These are phyloP conservation scores for Gryllus bimaculatus DNA, from an alignment of 1,140 invertebrate genomes.

Conservation along the genomic window DNA sequence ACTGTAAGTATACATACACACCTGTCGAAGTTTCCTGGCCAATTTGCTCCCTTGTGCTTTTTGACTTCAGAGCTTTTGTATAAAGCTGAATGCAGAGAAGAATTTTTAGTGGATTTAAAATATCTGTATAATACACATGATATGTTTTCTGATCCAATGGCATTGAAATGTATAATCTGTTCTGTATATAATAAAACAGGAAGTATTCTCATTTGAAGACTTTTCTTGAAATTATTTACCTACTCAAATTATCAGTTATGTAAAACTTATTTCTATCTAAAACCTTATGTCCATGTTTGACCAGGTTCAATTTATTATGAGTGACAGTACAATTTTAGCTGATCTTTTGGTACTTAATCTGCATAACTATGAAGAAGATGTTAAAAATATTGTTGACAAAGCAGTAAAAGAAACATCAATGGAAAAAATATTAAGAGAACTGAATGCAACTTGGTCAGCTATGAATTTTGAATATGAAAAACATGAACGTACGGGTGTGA, in stretches of 20 bases:
- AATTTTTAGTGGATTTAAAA: neutral
- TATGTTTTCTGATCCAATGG: neutral
- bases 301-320: conserved; percentile 62
- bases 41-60: neutral
- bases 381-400: conserved; percentile 90
- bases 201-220: too few relatives aligned
- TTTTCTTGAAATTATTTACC: neutral
- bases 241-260: neutral
- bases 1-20: neutral
- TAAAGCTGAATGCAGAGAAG: neutral
- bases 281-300: conserved; percentile 15
- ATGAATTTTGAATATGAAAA: conserved; percentile 75
- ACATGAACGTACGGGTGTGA: conserved; percentile 69
- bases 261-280: neutral
- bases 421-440: conserved; percentile 82
- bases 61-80: neutral
- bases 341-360: conserved; percentile 79
- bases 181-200: neutral
- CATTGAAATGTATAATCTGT: neutral
- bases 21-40: neutral
- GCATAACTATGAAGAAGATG: conserved; percentile 88
- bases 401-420: conserved; percentile 91
- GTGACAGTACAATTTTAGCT: conserved; percentile 68
- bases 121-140: neutral
- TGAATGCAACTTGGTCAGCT: conserved; percentile 69